Base-by-base conservation (phyloP, 2,797 vertebrate species). In the Pterois miles region DNA sequence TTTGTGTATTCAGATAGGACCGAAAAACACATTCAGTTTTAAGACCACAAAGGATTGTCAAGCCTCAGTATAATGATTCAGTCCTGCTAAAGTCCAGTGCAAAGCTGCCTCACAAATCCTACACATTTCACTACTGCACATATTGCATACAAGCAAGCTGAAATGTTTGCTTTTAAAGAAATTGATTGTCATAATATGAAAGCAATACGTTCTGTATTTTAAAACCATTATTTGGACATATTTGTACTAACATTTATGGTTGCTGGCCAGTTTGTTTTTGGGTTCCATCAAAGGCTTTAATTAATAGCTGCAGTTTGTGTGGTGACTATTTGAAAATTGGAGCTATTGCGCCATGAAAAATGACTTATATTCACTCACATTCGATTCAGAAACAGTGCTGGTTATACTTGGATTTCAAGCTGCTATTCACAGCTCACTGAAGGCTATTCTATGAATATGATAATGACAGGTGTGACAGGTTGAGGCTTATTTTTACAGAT, bases 391-490 rank as follows among this genome's bases (percentile, higher is more conserved):
- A 62, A 58, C 50, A 20, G 8, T 31, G 18, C 14, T 13, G 25
- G 38, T 20, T 62, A 38, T 58, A 53, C 65, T 56, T 69, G 23
- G 11, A 66, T 65, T 77, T 74, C 36, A 63, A 78, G 38, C 58
- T 56, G 38, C 54, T 68, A 63, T 46, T 81, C 53, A 71, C 20
- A 62, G 65, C 53, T 70, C 67, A 74, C n/a, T 68, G 20, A 53
- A 56, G 12, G 50, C 29, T 59, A 31, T 33, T 78, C 60, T 63
- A 65, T 75, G 50, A 78, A 73, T 65, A 71, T n/a, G 5, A 48
- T 57, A 31, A 71, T 65, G 27, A 64, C 63, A 53, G 46, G 62
- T 69, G 43, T 86, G 81, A 83, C 53, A 82, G 65, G 67, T 70
- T 10, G 43, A 57, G 8, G 9, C 50, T 78, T 72, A 76, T 85